phyloP scores from a whole-genome alignment of 2,888 invertebrate genomes.

The Philhelius pedissequus region DNA sequence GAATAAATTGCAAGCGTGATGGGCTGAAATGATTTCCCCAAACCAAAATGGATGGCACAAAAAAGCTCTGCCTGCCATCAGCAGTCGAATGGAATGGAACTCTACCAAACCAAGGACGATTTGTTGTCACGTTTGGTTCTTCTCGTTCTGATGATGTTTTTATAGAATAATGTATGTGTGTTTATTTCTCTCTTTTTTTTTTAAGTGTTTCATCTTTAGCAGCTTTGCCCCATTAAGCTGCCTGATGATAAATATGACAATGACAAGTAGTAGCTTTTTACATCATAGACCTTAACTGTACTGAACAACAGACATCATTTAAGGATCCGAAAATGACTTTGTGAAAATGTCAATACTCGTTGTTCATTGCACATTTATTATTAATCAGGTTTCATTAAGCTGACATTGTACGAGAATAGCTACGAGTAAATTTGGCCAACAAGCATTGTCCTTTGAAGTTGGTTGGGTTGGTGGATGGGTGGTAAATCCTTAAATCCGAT shows the following conservation, averaged over 20 bases:
- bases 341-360: slow-evolving; percentile 56
- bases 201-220: slow-evolving; percentile 58
- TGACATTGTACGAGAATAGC: too few species aligned
- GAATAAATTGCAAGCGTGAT: slow-evolving; percentile 41
- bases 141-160: background rate
- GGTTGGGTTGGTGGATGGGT: background rate
- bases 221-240: slow-evolving; percentile 62
- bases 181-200: background rate
- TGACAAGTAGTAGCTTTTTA: slow-evolving; percentile 43
- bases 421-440: slow-evolving; percentile 29
- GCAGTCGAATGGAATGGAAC: slow-evolving; percentile 13
- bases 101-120: background rate
- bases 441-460: background rate
- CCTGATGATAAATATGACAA: slow-evolving; percentile 64
- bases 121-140: slow-evolving; percentile 42
- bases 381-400: slow-evolving; percentile 51
- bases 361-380: slow-evolving; percentile 58
- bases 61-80: slow-evolving; percentile 2
- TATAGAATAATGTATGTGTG: background rate
- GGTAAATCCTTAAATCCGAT: background rate
- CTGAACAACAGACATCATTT: slow-evolving; percentile 21
- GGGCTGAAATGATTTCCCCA: slow-evolving; percentile 32
- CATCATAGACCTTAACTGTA: background rate
- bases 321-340: slow-evolving; percentile 57
- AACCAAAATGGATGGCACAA: background rate